Base-by-base conservation (phyloP, 2,113 vertebrate species). In the Campylomormyrus numenius region DNA sequence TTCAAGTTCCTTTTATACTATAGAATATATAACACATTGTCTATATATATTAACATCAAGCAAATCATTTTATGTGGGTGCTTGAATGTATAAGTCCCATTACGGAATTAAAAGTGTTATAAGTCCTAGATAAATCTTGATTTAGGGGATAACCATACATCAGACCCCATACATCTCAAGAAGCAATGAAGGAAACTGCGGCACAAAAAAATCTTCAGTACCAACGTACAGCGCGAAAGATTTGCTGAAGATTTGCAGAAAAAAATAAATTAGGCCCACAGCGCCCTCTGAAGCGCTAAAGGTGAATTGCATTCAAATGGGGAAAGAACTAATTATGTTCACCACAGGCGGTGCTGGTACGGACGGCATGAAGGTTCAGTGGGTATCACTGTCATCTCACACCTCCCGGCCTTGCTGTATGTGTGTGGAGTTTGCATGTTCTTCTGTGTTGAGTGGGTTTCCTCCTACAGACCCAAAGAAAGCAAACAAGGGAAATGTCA, bases 261-360 rank as follows among this genome's bases (percentile, higher is more conserved):
- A 24, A 83, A 84, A 84, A 85, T 11, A 90, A 39, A 58, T 42
- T 46, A 91, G 91, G 91, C 48, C 85, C 89, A 93, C 92, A 93
- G 91, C 91, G 92, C 92, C 93, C 93, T 91, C 93, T 93, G 85
- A 91, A 92, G 93, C 77, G 88, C 52, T 46, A 19, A 19, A 46
- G n/a, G 21, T 53, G 89, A 92, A 92, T 45, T 91, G 88, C 91
- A 91, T 42, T 9, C 19, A 89, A 27, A 62, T 52, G 89, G 50
- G 17, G 10, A 74, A 21, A 84, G 80, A 49, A 24, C 48, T 35
- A 45, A 42, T 48, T 85, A 48, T 48, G 83, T 48, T 48, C 45
- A 39, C 74, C 35, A 19, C 31, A 80, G 74, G 74, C 17, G 35
- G 70, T 77, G 35, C 70, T 13, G 62, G n/a, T 66, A 66, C 62